Percentiles rank a stretch among this genome's conserved stretches.
phyloP scores from a whole-genome alignment of 2,888 invertebrate species.

The Tetragonula carbonaria region DNA sequence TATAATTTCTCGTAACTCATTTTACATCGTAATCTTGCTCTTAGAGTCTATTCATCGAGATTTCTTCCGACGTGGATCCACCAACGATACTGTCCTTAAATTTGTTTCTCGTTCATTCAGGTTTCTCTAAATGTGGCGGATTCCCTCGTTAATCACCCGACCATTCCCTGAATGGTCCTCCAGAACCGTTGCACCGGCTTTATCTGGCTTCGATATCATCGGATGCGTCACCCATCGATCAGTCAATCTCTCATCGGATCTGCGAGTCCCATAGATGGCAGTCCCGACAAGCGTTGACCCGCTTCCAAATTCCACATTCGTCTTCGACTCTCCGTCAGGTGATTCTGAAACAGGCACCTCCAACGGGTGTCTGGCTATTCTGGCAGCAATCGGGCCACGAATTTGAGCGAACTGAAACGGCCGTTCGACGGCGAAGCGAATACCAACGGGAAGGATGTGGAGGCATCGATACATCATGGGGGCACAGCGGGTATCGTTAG shows the following conservation, averaged over 20 bases:
- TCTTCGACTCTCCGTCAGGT: background rate
- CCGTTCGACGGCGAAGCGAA: conserved; percentile 34
- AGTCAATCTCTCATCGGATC: conserved; percentile 53
- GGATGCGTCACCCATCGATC: conserved; percentile 46
- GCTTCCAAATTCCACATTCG: conserved; percentile 44
- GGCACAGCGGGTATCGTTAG: conserved; percentile 78
- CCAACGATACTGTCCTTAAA: background rate
- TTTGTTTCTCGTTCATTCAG: background rate
- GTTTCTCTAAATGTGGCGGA: background rate
- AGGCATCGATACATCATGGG: conserved; percentile 82
- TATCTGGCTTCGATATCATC: conserved; percentile 29
- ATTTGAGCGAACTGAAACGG: conserved; percentile 47
- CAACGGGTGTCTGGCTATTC: conserved; percentile 59
- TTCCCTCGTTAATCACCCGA: conserved; percentile 23
- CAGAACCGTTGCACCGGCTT: conserved; percentile 8
- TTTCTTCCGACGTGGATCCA: background rate
- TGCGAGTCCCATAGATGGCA: conserved; percentile 11
- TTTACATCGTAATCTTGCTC: background rate
- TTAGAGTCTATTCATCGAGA: background rate
- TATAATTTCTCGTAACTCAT: background rate
- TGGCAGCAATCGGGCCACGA: conserved; percentile 45
- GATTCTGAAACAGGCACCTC: conserved; percentile 37
- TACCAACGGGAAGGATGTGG: conserved; percentile 73
- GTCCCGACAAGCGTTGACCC: conserved; percentile 31
- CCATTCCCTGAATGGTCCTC: conserved; percentile 7